Percentiles rank a stretch among this genome's conserved stretches.
These are phyloP conservation scores for Drosophila sordidapex DNA, from an alignment of 2,888 invertebrate genomes.

Conservation along the genomic window DNA sequence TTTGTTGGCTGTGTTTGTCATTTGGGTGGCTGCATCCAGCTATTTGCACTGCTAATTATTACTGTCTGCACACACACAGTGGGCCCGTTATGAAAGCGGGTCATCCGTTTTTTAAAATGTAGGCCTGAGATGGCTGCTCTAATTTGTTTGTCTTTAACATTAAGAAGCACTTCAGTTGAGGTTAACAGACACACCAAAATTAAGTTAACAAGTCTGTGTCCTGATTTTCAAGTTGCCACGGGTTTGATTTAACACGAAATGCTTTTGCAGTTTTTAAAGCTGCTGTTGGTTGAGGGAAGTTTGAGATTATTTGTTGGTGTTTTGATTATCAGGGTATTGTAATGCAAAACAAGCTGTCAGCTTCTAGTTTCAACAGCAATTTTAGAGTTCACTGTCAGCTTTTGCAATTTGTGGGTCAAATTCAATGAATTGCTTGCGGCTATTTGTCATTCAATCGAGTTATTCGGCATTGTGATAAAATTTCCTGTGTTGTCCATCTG, in stretches of 20 bases:
- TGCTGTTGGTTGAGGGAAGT: neutral
- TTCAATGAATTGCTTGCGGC: neutral
- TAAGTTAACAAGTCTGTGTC: neutral
- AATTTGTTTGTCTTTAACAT: neutral
- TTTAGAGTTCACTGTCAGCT: neutral
- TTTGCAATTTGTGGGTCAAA: neutral
- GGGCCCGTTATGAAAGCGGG: neutral
- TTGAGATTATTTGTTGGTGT: neutral
- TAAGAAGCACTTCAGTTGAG: neutral
- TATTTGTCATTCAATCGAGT: neutral
- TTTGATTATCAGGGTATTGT: neutral
- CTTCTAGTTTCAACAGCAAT: neutral
- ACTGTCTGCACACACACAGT: neutral
- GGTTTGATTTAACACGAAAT: too few species aligned
- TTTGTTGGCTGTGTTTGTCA: constrained; percentile 34
- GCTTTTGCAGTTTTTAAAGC: neutral
- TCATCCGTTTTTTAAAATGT: neutral
- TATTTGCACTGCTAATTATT: neutral
- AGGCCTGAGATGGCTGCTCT: neutral
- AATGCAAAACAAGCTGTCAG: neutral
- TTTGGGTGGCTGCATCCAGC: constrained; percentile 14
- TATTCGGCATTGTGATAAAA: neutral
- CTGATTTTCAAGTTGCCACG: neutral
- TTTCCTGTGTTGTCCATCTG: neutral
- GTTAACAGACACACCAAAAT: neutral